Evolutionary conservation across 2,888 invertebrate species (phyloP).

Genomic region (Hypercompe scribonia): DNA sequence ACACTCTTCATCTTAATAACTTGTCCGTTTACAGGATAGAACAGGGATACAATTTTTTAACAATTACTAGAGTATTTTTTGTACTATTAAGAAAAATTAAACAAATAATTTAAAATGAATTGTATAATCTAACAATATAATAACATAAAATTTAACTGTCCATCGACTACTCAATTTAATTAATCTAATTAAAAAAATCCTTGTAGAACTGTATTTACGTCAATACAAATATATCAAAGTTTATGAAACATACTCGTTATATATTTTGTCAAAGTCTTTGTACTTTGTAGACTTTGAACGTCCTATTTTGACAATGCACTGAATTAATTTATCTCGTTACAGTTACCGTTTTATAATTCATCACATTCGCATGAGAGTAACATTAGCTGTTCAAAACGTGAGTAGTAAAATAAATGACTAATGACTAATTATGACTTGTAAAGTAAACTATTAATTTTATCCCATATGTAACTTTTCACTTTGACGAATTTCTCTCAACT

Average conservation of each 20-base stretch:
- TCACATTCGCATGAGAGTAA: background rate
- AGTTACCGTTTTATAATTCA: background rate
- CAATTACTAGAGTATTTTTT: background rate
- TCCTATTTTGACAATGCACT: background rate
- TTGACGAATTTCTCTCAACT: slow-evolving; percentile 7
- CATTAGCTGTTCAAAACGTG: background rate
- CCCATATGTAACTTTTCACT: background rate
- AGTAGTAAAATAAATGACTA: too few relatives aligned
- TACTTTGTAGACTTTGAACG: background rate
- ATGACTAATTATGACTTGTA: too few relatives aligned
- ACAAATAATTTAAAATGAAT: background rate
- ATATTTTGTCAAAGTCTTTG: too few relatives aligned
- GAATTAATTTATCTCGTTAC: background rate
- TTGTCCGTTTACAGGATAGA: background rate
- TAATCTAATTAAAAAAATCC: background rate
- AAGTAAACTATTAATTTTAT: too few relatives aligned
- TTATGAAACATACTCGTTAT: background rate
- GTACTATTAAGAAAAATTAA: background rate
- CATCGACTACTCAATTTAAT: background rate
- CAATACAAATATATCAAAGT: background rate
- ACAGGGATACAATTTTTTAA: background rate
- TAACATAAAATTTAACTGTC: background rate
- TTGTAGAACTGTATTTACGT: background rate
- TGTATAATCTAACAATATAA: background rate
- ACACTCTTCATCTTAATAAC: background rate